Evolutionary conservation across 1,140 invertebrate species (phyloP), one percentile per base, ranked within the genome.

Genomic region (Drosophila tani): DNA sequence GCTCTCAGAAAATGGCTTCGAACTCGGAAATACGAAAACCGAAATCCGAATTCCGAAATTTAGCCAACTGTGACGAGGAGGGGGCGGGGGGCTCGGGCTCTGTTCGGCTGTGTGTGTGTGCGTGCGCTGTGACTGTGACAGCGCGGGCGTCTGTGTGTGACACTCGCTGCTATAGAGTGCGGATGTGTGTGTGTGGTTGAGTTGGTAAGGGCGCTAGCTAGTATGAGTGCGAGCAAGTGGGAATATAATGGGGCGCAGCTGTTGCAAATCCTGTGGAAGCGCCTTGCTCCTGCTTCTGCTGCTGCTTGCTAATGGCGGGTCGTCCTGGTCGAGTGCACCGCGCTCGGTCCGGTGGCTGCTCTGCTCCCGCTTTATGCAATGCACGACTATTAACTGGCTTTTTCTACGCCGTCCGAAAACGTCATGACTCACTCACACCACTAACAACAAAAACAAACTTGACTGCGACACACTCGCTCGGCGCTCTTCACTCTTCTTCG

Each of bases 341-440:
- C n/a, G 29, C 59, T 32, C 7, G 21, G 21, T 45, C 19, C 67
- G 24, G 19, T 40, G 35, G 24, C 35, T 68, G 63, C 64, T 68
- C 35, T 68, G 63, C 64, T 68, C 24, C 35, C 45, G 62, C 46
- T 79, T 58, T 79, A 79, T 79, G 57, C 63, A 79, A 78, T 62
- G 75, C 58, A 73, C 70, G 53, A 65, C 17, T 63, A 38, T 75
- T 63, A 53, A 73, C 68, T 73, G 67, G 62, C 74, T 76, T 76
- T 75, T 76, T 76, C 73, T 76, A 76, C 74, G 73, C 73, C 73
- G 74, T 76, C 74, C 41, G 40, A 55, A 58, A 76, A 66, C 73
- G 74, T 76, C 74, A 77, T 76, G 74, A 76, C 73, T 76, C 74
- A 76, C 74, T 76, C 74, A 67, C 74, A 76, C 74, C 70, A 76